Percentiles rank a stretch among this genome's conserved stretches.
These are phyloP conservation scores for Latrodectus hesperus DNA, from an alignment of 2,888 invertebrate species.

Conservation along the genomic window DNA sequence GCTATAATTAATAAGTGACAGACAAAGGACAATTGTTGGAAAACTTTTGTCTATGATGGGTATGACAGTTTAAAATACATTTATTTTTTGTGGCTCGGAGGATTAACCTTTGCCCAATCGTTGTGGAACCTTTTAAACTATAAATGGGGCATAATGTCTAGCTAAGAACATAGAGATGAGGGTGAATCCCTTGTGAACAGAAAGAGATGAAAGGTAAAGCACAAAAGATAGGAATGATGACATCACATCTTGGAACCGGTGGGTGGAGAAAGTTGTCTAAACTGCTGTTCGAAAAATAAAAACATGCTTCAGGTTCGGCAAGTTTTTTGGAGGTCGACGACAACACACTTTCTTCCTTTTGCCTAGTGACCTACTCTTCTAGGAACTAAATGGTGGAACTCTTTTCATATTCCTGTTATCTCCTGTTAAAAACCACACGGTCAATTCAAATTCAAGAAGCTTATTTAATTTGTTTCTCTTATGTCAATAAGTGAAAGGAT, in stretches of 20 bases:
- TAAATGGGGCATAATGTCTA: slow-evolving; percentile 46
- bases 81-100: no score
- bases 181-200: slow-evolving; percentile 26
- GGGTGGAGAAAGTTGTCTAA: slow-evolving; percentile 66
- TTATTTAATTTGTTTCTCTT: no score
- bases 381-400: slow-evolving; percentile 15
- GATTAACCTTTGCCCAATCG: no score
- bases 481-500: no score
- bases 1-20: slow-evolving; percentile 20
- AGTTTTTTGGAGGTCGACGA: slow-evolving; percentile 63
- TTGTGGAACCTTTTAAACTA: no score
- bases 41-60: background rate
- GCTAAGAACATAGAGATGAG: slow-evolving; percentile 13
- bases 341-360: slow-evolving; percentile 54
- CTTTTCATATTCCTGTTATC: slow-evolving; percentile 35
- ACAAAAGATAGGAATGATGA: slow-evolving; percentile 45
- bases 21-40: slow-evolving; percentile 17
- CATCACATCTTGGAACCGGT: slow-evolving; percentile 61
- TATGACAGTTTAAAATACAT: no score
- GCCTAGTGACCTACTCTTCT: slow-evolving; percentile 63
- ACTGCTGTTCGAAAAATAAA: slow-evolving; percentile 40
- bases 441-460: no score
- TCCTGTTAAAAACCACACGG: background rate
- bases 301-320: slow-evolving; percentile 61
- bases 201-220: slow-evolving; percentile 12